These are phyloP conservation scores for Otolemur garnettii DNA, from an alignment of 2,113 vertebrate genomes.

Conservation along the genomic window DNA sequence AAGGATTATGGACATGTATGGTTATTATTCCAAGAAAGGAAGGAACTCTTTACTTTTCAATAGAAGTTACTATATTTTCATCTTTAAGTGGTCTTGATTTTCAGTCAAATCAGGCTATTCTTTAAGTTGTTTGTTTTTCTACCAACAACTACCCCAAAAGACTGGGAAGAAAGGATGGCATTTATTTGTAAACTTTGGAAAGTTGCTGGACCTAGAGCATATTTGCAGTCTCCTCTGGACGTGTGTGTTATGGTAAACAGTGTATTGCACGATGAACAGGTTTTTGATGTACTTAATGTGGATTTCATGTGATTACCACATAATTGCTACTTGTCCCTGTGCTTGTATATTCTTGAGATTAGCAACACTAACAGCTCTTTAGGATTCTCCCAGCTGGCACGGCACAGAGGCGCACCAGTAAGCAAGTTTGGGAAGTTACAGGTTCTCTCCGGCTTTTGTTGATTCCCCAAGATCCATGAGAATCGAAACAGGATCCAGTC, in stretches of 20 bases:
- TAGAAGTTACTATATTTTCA: constrained; percentile 14
- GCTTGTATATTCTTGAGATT: constrained; percentile 50
- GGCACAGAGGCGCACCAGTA: neutral
- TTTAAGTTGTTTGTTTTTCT: constrained; percentile 68
- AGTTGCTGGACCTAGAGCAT: neutral
- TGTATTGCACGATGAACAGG: neutral
- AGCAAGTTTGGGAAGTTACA: constrained; percentile 56
- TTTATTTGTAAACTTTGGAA: constrained; percentile 28
- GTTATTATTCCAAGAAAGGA: neutral
- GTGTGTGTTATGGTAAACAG: constrained; percentile 40
- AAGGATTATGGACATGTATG: neutral
- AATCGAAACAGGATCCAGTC: neutral
- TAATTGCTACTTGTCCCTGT: constrained; percentile 46
- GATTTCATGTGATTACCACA: constrained; percentile 47
- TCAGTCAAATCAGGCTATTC: constrained; percentile 37
- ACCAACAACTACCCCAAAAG: neutral
- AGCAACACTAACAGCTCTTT: neutral
- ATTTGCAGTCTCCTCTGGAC: constrained; percentile 6
- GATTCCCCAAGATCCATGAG: neutral
- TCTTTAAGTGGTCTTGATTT: constrained; percentile 7
- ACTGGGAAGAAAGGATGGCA: constrained; percentile 5
- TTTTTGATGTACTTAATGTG: constrained; percentile 7
- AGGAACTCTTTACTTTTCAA: constrained; percentile 3
- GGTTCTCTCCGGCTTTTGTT: neutral
- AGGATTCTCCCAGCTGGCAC: neutral